Percentiles rank a stretch among this genome's conserved stretches.
These are phyloP conservation scores for Cynodonichthys magdalenae DNA, from an alignment of 2,797 vertebrate species.

Conservation along the genomic window DNA sequence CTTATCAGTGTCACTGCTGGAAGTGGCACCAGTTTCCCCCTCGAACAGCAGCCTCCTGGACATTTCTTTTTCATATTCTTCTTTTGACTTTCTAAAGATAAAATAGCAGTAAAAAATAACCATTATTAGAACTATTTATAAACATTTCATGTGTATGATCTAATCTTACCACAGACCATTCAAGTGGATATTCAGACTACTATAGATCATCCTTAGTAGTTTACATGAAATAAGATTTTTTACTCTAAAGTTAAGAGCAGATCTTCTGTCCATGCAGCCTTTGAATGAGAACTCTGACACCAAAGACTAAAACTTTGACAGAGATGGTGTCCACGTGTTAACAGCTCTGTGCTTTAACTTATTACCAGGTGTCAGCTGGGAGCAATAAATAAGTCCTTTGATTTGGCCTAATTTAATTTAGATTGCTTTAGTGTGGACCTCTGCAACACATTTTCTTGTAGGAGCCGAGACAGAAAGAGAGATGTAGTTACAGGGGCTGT, in stretches of 20 bases:
- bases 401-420: constrained; percentile 51
- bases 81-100: constrained; percentile 89
- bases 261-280: neutral
- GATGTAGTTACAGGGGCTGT: neutral
- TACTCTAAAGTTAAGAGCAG: constrained; percentile 13
- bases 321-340: constrained; percentile 17
- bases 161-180: neutral
- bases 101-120: neutral
- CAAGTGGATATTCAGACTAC: neutral
- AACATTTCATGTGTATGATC: too few species aligned
- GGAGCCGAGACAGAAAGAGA: neutral
- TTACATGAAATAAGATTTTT: constrained; percentile 1
- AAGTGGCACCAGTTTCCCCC: constrained; percentile 69
- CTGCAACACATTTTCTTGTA: constrained; percentile 17
- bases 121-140: neutral
- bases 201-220: neutral
- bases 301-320: neutral
- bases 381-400: constrained; percentile 55
- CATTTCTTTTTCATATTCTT: constrained; percentile 92
- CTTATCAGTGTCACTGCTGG: constrained; percentile 63
- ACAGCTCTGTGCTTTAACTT: constrained; percentile 1
- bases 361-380: constrained; percentile 1
- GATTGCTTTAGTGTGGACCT: constrained; percentile 4
- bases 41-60: constrained; percentile 68
- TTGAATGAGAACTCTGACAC: constrained; percentile 3